phyloP scores from a whole-genome alignment of 2,113 vertebrate species.

The Narcine bancroftii region DNA sequence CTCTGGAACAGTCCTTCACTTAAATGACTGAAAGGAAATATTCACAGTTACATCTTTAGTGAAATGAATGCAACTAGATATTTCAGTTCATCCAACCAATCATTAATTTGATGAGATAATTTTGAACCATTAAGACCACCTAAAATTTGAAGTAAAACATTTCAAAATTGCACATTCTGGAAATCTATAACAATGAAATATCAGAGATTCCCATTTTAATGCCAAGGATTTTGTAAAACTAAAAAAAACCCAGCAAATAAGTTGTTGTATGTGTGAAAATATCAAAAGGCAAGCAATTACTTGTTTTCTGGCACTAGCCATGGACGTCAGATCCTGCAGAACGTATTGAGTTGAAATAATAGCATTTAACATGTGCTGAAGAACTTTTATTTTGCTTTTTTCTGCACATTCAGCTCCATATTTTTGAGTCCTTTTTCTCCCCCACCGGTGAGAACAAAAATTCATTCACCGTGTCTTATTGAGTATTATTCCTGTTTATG shows the following conservation, averaged over 20 bases:
- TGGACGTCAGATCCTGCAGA: not conserved
- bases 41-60: not conserved
- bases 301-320: not conserved
- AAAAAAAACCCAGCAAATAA: not conserved
- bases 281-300: not conserved
- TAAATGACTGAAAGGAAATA: not conserved
- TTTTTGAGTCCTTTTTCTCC: too few relatives aligned
- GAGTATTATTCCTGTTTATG: not conserved
- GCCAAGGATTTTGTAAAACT: not conserved
- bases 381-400: not conserved
- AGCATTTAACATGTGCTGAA: not conserved
- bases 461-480: not conserved
- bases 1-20: not conserved
- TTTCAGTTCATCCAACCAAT: not conserved
- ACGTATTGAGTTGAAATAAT: not conserved
- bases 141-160: not conserved
- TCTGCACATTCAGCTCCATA: not conserved
- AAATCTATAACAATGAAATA: too few relatives aligned
- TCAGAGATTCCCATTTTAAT: too few relatives aligned
- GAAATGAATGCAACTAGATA: not conserved
- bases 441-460: not conserved
- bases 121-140: not conserved
- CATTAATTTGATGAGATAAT: not conserved
- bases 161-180: too few relatives aligned
- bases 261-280: not conserved